A percentile compares a stretch with the other conserved stretches of the same genome.
phyloP scores from a whole-genome alignment of 2,797 vertebrate genomes.

The Vireo griseus region DNA sequence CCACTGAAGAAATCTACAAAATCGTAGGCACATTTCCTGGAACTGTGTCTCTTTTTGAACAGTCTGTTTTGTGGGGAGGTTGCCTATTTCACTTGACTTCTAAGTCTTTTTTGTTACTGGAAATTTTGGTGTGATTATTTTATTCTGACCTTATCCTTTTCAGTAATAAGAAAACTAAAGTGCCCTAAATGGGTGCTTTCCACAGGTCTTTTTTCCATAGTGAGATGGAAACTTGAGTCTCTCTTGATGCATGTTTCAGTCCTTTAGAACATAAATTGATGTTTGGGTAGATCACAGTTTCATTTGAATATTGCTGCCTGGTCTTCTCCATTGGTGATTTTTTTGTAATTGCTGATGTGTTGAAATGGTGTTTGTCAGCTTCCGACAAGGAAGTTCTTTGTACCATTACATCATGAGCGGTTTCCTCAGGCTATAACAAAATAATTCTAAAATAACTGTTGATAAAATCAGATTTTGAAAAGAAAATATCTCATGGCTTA shows the following conservation, averaged over 20 bases:
- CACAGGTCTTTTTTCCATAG: background rate
- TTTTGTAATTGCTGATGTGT: background rate
- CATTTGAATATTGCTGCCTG: background rate
- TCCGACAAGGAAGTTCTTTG: background rate
- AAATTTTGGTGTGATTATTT: background rate
- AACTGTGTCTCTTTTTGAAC: background rate
- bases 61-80: background rate
- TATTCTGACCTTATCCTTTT: background rate
- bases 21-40: constrained; percentile 72
- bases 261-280: background rate
- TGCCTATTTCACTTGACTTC: background rate
- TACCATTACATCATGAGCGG: background rate
- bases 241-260: background rate
- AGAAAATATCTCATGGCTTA: background rate
- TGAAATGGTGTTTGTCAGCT: background rate
- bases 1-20: constrained; percentile 90
- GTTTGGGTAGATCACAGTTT: background rate
- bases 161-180: background rate
- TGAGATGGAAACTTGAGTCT: background rate
- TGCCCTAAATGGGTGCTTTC: background rate
- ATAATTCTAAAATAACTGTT: background rate
- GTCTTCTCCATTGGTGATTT: background rate
- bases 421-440: background rate
- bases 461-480: background rate
- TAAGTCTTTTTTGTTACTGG: background rate